Evolutionary conservation across 2,113 vertebrate species (phyloP), one percentile per base, ranked within the genome.

Genomic region (Ameiurus melas): DNA sequence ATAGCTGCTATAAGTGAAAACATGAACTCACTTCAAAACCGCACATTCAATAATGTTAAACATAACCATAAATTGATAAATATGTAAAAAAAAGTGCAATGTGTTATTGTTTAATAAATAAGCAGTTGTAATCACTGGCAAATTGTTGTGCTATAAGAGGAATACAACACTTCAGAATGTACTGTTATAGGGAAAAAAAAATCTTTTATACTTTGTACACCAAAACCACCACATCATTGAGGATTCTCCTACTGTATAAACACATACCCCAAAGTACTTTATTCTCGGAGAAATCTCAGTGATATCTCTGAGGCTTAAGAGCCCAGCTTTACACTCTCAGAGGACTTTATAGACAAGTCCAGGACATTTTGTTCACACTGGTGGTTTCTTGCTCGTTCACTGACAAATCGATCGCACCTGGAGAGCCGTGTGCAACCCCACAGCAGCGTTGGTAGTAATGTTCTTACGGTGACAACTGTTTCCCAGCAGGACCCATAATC

Each of bases 391-490:
- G 73, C 53, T 51, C 71, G 19, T 51, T 77, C 81, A 51, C 19
- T 77, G 71, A 64, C 82, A 64, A 60, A 84, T 84, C 14, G 55
- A 84, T 75, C 60, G n/a, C 57, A 43, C 43, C 82, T 82, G 64
- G 77, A 68, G 47, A 39, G 86, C n/a, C 36, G 53, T 62, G 79
- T 43, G 36, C 81, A 36, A 3, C 8, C 12, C 9, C 9, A 3
- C 27, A 53, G 17, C 39, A 36, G 39, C 68, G 27, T 78, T 4
- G 22, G 39, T 84, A 75, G 39, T 25, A 51, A 43, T 30, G 47
- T 60, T 19, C n/a, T 33, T 5, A 22, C 14, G 8, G 58, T 78
- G 71, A 78, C 43, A 53, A 55, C 39, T n/a, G 43, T 57, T 47
- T 57, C 60, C 30, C 87, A 75, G 55, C 33, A 78, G 70, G 71